These are phyloP conservation scores for Lampropteryx suffumata DNA, from an alignment of 2,888 invertebrate genomes.

Conservation along the genomic window DNA sequence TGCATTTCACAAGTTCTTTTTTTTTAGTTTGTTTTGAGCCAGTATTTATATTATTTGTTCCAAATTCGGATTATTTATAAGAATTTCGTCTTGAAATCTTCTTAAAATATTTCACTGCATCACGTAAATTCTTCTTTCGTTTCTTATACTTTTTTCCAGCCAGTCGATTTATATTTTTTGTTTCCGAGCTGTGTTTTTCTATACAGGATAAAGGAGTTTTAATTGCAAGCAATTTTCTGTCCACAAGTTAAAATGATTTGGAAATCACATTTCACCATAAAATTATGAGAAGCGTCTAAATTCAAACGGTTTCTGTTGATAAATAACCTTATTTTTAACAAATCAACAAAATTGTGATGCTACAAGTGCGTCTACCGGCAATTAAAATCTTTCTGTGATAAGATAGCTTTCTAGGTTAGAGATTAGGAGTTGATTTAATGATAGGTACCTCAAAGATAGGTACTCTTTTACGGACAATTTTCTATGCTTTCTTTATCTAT, in stretches of 20 bases:
- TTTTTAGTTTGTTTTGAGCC: slow-evolving; percentile 6
- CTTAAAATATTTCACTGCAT: no score
- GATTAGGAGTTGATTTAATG: slow-evolving; percentile 4
- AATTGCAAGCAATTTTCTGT: slow-evolving; percentile 9
- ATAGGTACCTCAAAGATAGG: no score
- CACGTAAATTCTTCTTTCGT: no score
- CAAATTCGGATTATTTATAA: neutral
- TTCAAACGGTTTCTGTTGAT: slow-evolving; percentile 34
- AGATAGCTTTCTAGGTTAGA: slow-evolving; percentile 45
- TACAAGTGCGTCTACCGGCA: slow-evolving; percentile 58
- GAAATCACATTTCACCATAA: slow-evolving; percentile 24
- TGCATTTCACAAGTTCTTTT: slow-evolving; percentile 1
- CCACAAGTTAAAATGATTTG: slow-evolving; percentile 17
- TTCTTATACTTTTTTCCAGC: no score
- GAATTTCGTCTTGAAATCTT: no score
- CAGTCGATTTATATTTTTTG: no score
- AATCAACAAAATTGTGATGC: slow-evolving; percentile 50
- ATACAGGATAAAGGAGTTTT: no score
- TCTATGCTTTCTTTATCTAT: no score
- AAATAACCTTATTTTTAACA: slow-evolving; percentile 47
- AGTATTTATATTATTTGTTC: slow-evolving; percentile 2
- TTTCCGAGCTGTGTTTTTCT: no score
- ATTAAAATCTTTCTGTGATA: slow-evolving; percentile 60
- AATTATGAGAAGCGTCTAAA: slow-evolving; percentile 33
- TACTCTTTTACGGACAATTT: no score